Conservation (phyloP, 2,797 vertebrate species). For the Prionace glauca region DNA sequence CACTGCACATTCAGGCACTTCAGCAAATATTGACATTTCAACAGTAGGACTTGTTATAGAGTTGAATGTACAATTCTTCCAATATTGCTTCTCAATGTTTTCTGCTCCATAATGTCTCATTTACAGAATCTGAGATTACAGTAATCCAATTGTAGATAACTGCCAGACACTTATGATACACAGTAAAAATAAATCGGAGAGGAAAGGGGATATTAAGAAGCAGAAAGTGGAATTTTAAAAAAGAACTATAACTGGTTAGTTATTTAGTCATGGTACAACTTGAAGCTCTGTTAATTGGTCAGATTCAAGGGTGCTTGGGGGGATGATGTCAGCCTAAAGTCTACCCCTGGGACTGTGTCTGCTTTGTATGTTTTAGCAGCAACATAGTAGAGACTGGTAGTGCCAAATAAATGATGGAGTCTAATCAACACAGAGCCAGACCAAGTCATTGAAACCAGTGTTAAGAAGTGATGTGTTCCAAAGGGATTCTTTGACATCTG, state of each 20-base stretch:
- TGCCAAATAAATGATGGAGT: not conserved
- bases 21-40: not conserved
- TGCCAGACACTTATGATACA: not conserved
- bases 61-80: not conserved
- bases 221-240: not conserved
- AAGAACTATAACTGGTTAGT: not conserved
- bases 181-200: not conserved
- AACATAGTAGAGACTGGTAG: not conserved
- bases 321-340: not conserved
- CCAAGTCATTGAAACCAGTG: not conserved
- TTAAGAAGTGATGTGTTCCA: not conserved
- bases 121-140: not conserved
- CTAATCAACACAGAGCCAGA: not conserved
- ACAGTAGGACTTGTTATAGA: not conserved
- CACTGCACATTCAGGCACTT: conserved; percentile 16
- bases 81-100: not conserved
- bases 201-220: not conserved
- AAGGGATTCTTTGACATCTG: not conserved
- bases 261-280: conserved; percentile 1
- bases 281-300: not conserved
- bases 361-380: not conserved
- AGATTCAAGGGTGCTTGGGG: not conserved
- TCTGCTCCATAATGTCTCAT: not conserved
- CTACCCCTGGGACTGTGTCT: not conserved
- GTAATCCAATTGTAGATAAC: not conserved